Percentiles rank a stretch among this genome's conserved stretches.
Conservation (phyloP, 2,113 vertebrate species). For the Gymnorhina tibicen region DNA sequence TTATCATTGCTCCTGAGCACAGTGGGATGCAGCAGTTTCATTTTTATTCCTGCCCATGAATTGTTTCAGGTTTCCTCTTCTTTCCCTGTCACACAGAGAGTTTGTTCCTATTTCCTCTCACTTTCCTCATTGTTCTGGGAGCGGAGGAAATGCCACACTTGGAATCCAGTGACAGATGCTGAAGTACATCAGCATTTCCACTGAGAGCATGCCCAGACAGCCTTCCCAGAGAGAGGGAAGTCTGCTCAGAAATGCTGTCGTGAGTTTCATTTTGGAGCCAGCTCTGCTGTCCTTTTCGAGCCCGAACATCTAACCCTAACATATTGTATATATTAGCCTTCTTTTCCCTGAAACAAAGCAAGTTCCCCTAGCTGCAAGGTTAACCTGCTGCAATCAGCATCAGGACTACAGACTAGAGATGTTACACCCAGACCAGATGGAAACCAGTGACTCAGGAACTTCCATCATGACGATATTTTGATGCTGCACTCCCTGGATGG, state of each 20-base stretch:
- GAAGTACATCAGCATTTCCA: constrained; percentile 29
- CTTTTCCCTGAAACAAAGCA: neutral
- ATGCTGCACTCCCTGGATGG: neutral
- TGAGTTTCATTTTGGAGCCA: neutral
- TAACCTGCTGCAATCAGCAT: neutral
- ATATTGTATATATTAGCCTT: neutral
- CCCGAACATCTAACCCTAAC: neutral
- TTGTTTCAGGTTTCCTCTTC: constrained; percentile 52
- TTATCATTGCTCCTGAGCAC: neutral
- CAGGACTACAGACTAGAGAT: neutral
- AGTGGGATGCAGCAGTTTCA: neutral
- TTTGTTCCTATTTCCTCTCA: constrained; percentile 63
- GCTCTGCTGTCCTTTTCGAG: neutral
- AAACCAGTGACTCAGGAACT: neutral
- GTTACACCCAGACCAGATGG: neutral
- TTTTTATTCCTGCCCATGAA: neutral
- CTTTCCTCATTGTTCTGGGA: constrained; percentile 63
- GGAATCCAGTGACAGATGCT: constrained; percentile 1
- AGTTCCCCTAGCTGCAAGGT: neutral
- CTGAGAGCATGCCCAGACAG: neutral
- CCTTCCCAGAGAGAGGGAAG: neutral
- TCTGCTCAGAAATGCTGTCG: neutral
- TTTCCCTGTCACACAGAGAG: neutral
- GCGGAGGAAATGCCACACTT: constrained; percentile 37
- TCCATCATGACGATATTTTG: neutral